A percentile compares a stretch with the other conserved stretches of the same genome.
Evolutionary conservation across 2,797 vertebrate species (phyloP).

Genomic region (Leptatherina wallacei): DNA sequence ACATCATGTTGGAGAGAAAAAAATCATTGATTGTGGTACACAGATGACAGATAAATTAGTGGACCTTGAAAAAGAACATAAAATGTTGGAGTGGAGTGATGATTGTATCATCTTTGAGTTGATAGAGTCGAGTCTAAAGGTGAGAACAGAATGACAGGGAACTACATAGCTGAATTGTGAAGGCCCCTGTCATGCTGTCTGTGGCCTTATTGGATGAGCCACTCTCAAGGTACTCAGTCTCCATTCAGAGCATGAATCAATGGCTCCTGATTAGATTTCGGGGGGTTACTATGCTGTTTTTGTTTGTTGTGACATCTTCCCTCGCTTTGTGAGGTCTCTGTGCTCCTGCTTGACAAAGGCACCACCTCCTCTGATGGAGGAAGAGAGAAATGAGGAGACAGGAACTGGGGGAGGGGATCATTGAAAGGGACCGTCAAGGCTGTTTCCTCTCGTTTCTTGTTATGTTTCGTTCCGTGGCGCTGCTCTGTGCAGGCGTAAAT

Average conservation of each 20-base stretch:
- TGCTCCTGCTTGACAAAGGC: slow-evolving; percentile 78
- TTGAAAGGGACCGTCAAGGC: slow-evolving; percentile 60
- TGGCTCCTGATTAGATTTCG: slow-evolving; percentile 81
- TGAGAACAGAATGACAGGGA: slow-evolving; percentile 69
- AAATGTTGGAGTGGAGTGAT: slow-evolving; percentile 63
- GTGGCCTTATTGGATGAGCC: slow-evolving; percentile 76
- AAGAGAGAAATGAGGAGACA: slow-evolving; percentile 66
- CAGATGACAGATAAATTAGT: slow-evolving; percentile 59
- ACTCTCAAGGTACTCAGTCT: slow-evolving; percentile 80
- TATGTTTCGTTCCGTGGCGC: slow-evolving; percentile 29
- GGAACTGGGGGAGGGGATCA: slow-evolving; percentile 69
- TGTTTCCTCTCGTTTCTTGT: slow-evolving; percentile 56
- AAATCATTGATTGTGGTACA: slow-evolving; percentile 54
- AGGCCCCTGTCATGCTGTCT: slow-evolving; percentile 68
- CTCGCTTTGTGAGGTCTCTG: slow-evolving; percentile 77
- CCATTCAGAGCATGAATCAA: slow-evolving; percentile 81
- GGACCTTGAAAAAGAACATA: slow-evolving; percentile 46
- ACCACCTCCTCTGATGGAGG: slow-evolving; percentile 70
- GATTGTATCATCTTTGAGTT: slow-evolving; percentile 71
- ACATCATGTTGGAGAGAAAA: slow-evolving; percentile 27
- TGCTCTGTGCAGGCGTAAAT: slow-evolving; percentile 33
- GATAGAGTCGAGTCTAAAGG: slow-evolving; percentile 67
- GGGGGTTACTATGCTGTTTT: slow-evolving; percentile 80
- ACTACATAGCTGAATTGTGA: slow-evolving; percentile 65
- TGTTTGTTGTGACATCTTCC: slow-evolving; percentile 84